A percentile compares a stretch with the other conserved stretches of the same genome.
phyloP scores from a whole-genome alignment of 2,888 invertebrate genomes.

The Julus scanicus region DNA sequence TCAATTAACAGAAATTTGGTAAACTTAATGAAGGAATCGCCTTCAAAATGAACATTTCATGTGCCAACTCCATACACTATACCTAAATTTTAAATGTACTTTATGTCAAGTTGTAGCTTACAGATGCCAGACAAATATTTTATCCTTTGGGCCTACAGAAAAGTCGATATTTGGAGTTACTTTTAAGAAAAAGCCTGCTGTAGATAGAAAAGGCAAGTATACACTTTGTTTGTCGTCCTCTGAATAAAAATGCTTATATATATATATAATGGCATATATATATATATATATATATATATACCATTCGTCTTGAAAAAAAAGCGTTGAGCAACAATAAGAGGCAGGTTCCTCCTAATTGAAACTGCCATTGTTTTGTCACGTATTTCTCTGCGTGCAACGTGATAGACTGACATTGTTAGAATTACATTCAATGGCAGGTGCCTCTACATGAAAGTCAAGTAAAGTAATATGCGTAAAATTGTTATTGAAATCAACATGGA shows the following conservation, averaged over 20 bases:
- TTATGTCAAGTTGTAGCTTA: background rate
- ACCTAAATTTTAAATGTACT: background rate
- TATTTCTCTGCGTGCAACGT: background rate
- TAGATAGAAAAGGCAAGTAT: background rate
- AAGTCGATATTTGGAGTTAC: background rate
- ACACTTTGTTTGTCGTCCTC: background rate
- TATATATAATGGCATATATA: too few relatives aligned
- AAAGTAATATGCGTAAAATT: too few relatives aligned
- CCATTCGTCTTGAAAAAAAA: background rate
- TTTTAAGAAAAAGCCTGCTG: background rate
- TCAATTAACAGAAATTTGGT: background rate
- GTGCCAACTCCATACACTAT: background rate
- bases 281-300: background rate
- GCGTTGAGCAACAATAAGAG: background rate
- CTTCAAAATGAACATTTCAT: background rate
- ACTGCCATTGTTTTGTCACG: background rate
- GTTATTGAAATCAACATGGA: too few relatives aligned
- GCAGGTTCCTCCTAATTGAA: background rate
- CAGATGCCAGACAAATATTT: constrained; percentile 26
- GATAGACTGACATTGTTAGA: background rate
- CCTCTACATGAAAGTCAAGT: too few relatives aligned
- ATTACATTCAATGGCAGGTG: background rate
- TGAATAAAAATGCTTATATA: background rate
- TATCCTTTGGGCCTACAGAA: background rate
- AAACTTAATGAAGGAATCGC: background rate